A percentile compares a stretch with the other conserved stretches of the same genome.
phyloP scores from a whole-genome alignment of 1,140 invertebrate species.

The Dendrolimus kikuchii region DNA sequence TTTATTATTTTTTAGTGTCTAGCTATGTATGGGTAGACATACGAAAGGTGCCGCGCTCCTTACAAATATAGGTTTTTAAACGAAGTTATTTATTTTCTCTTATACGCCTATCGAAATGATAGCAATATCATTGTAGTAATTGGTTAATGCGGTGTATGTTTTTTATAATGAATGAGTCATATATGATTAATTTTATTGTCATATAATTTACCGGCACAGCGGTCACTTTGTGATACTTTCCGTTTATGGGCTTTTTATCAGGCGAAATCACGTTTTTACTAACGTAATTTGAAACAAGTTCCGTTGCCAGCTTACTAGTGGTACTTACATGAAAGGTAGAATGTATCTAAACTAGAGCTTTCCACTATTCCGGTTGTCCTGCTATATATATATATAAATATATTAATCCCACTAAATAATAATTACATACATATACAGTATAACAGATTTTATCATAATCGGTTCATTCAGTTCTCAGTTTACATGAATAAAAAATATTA shows the following conservation, averaged over 20 bases:
- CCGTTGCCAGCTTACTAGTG: constrained; percentile 22
- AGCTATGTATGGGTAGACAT: too few species aligned
- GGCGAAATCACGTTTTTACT: constrained; percentile 16
- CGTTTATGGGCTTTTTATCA: constrained; percentile 14
- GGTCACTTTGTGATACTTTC: constrained; percentile 8
- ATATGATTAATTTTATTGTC: constrained; percentile 8
- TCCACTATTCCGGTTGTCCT: constrained; percentile 14
- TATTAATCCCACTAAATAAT: not conserved
- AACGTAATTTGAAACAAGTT: constrained; percentile 21
- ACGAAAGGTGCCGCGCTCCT: too few species aligned
- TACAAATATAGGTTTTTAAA: too few species aligned
- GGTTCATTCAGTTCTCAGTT: too few species aligned
- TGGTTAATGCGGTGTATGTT: not conserved
- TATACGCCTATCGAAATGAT: too few species aligned
- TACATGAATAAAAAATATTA: too few species aligned
- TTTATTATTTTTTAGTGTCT: too few species aligned
- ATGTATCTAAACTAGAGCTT: constrained; percentile 10
- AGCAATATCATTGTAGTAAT: not conserved
- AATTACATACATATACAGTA: too few species aligned
- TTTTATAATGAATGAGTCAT: constrained; percentile 7
- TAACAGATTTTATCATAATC: too few species aligned
- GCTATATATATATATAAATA: not conserved
- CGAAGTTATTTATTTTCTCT: too few species aligned
- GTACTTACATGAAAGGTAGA: constrained; percentile 16
- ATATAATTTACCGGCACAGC: constrained; percentile 9